phyloP scores from a whole-genome alignment of 2,888 invertebrate species.

The Standfussiana lucernea region DNA sequence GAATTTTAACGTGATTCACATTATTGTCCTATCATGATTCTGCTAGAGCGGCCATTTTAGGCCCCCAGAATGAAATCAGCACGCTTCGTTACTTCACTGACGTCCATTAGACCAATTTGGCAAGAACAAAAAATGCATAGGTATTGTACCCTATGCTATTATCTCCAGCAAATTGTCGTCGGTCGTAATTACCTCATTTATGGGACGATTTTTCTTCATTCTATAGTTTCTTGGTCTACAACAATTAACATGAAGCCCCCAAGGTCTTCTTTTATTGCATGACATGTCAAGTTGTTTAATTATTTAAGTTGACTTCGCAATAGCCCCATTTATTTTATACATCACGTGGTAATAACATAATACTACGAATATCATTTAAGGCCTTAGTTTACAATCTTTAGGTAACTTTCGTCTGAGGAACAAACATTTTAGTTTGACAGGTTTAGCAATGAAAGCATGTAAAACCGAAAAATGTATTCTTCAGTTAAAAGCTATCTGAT shows the following conservation, averaged over 20 bases:
- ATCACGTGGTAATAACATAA: not conserved
- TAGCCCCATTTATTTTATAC: not conserved
- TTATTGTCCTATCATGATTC: too few relatives aligned
- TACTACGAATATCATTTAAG: not conserved
- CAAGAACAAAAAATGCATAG: not conserved
- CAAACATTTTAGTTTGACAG: not conserved
- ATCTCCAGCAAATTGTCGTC: constrained; percentile 29
- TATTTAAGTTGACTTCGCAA: not conserved
- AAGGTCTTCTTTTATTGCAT: constrained; percentile 30
- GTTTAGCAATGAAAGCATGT: too few relatives aligned
- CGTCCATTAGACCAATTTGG: constrained; percentile 12
- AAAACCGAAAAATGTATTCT: not conserved
- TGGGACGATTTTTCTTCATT: constrained; percentile 11
- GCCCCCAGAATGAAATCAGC: not conserved
- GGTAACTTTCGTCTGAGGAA: not conserved
- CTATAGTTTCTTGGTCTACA: constrained; percentile 2
- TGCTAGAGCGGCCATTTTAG: too few relatives aligned
- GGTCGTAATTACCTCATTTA: constrained; percentile 21
- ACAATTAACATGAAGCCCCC: constrained; percentile 9
- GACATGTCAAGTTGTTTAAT: constrained; percentile 4
- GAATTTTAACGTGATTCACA: too few relatives aligned
- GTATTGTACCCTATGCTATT: constrained; percentile 22
- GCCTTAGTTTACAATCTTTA: not conserved
- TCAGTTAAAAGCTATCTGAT: not conserved
- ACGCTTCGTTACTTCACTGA: not conserved